phyloP scores from a whole-genome alignment of 2,113 vertebrate genomes.

The Carlito syrichta region DNA sequence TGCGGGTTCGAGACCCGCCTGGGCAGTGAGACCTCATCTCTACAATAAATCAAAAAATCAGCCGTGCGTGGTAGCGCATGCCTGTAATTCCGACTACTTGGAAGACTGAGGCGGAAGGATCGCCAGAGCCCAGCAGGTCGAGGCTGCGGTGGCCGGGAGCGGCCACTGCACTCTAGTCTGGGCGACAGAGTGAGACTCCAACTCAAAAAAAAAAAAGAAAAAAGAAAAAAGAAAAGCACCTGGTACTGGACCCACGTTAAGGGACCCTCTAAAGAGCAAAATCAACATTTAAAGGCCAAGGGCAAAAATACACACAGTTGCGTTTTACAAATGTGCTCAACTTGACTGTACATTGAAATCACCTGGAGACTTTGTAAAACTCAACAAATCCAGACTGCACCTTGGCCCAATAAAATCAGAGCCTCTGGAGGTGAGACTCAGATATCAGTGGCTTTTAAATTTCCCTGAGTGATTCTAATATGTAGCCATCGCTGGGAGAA shows the following conservation, averaged over 20 bases:
- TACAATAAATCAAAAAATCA: no score
- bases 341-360: not conserved
- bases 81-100: no score
- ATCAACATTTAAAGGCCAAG: not conserved
- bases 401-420: not conserved
- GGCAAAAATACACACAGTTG: not conserved
- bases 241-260: not conserved
- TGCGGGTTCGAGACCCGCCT: no score
- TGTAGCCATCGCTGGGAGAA: not conserved
- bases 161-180: no score
- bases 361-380: not conserved
- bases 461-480: not conserved
- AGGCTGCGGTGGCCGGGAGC: no score
- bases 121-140: no score
- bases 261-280: slow-evolving; percentile 16
- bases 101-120: no score
- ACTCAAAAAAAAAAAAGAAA: no score
- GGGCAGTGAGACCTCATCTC: no score
- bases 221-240: no score
- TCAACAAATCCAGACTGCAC: not conserved
- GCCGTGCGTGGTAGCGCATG: no score
- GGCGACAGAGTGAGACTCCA: no score
- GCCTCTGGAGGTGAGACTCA: not conserved
- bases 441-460: not conserved
- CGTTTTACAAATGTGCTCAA: not conserved